A percentile compares a stretch with the other conserved stretches of the same genome.
Conservation (phyloP, 2,797 vertebrate species). For the Cynodonichthys magdalenae region DNA sequence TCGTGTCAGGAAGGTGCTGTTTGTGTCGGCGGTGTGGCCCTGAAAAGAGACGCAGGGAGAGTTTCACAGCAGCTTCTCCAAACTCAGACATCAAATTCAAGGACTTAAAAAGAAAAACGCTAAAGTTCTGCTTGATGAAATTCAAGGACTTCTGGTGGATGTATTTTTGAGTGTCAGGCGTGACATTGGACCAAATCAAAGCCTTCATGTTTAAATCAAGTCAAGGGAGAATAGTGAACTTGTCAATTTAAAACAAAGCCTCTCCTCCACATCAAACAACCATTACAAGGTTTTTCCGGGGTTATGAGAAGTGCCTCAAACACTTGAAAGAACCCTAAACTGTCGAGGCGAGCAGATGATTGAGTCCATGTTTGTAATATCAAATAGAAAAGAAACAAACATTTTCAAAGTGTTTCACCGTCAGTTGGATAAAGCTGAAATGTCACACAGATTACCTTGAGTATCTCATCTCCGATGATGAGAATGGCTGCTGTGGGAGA, state of each 20-base stretch:
- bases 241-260: slow-evolving; percentile 31
- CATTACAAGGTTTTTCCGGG: slow-evolving; percentile 23
- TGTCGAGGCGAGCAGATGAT: slow-evolving; percentile 16
- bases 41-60: slow-evolving; percentile 48
- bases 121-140: slow-evolving; percentile 25
- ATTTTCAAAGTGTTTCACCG: slow-evolving; percentile 11
- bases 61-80: background rate
- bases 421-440: slow-evolving; percentile 18
- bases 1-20: slow-evolving; percentile 90
- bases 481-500: slow-evolving; percentile 89
- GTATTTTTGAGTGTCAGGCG: slow-evolving; percentile 3
- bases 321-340: background rate
- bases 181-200: slow-evolving; percentile 51
- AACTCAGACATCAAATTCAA: slow-evolving; percentile 19
- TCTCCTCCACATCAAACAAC: slow-evolving; percentile 37
- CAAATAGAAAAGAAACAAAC: background rate
- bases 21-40: slow-evolving; percentile 94
- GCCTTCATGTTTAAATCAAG: slow-evolving; percentile 55
- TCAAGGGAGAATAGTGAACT: slow-evolving; percentile 22
- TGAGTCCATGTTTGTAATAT: slow-evolving; percentile 10
- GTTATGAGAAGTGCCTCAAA: slow-evolving; percentile 18
- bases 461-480: slow-evolving; percentile 95
- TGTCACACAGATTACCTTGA: slow-evolving; percentile 83
- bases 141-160: slow-evolving; percentile 14
- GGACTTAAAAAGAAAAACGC: slow-evolving; percentile 26